Evolutionary conservation across 2,797 vertebrate genomes (phyloP).

Genomic region (Dermochelys coriacea): DNA sequence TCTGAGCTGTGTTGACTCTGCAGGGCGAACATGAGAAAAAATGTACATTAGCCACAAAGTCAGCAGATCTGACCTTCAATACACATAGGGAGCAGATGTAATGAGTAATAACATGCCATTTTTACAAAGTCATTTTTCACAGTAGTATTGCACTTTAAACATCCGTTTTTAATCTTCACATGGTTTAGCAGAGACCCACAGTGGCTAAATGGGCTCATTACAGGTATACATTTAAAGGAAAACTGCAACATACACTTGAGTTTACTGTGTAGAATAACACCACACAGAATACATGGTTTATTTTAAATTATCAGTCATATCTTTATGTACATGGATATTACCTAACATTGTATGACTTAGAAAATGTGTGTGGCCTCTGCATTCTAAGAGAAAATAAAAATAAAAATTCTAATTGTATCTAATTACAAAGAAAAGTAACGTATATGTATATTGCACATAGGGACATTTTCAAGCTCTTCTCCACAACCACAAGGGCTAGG

Average conservation of each 20-base stretch:
- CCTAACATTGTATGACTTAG: background rate
- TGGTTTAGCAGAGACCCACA: conserved; percentile 16
- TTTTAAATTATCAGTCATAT: background rate
- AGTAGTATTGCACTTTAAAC: background rate
- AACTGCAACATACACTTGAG: accelerated
- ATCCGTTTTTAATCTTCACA: background rate
- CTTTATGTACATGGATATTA: background rate
- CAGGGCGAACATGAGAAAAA: conserved; percentile 27
- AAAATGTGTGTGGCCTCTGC: background rate
- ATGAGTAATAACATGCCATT: background rate
- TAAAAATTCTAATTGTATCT: background rate
- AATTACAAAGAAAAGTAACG: background rate
- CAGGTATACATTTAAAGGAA: background rate
- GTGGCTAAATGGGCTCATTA: background rate
- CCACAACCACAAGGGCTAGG: background rate
- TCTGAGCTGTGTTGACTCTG: conserved; percentile 26
- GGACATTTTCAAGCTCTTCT: background rate
- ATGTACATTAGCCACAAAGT: background rate
- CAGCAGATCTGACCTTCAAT: background rate
- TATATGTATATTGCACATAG: background rate
- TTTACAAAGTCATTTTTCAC: background rate
- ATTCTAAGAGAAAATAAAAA: background rate
- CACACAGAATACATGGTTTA: background rate
- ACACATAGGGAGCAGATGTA: background rate
- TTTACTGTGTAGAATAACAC: background rate